Percentiles rank a stretch among this genome's conserved stretches.
Conservation (phyloP, 2,113 vertebrate genomes). For the Urocynchramus pylzowi region DNA sequence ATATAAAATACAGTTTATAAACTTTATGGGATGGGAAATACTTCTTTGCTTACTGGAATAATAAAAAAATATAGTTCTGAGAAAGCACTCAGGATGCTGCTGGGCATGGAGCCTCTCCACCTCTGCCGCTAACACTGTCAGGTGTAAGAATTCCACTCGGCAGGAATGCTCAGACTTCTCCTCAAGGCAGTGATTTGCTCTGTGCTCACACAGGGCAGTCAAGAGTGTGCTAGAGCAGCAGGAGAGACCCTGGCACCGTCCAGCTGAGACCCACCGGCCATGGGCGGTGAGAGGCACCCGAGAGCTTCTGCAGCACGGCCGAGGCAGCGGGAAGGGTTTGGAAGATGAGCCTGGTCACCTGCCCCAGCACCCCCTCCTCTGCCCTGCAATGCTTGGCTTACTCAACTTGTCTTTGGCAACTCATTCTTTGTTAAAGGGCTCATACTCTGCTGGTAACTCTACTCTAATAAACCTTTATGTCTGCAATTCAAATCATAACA, state of each 20-base stretch:
- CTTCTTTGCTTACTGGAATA: not conserved
- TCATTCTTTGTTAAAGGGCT: not conserved
- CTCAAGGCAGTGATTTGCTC: not conserved
- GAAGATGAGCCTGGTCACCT: not conserved
- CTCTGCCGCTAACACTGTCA: not conserved
- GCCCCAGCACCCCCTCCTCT: not conserved
- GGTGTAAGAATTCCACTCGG: not conserved
- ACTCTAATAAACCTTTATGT: slow-evolving; percentile 36
- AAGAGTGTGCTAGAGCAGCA: slow-evolving; percentile 11
- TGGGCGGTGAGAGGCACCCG: fast-evolving
- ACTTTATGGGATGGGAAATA: not conserved
- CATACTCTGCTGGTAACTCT: not conserved
- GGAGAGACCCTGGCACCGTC: not conserved
- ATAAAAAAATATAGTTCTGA: not conserved
- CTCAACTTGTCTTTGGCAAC: not conserved
- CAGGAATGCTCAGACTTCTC: not conserved
- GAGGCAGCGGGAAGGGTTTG: not conserved
- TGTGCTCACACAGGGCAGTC: not conserved
- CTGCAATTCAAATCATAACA: not conserved
- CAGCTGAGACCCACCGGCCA: fast-evolving
- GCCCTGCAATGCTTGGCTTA: not conserved
- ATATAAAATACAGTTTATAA: not conserved
- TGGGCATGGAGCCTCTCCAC: not conserved
- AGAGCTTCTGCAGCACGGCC: not conserved
- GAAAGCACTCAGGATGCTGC: fast-evolving